Base-by-base conservation (phyloP, 2,888 invertebrate species). In the Patella depressa region DNA sequence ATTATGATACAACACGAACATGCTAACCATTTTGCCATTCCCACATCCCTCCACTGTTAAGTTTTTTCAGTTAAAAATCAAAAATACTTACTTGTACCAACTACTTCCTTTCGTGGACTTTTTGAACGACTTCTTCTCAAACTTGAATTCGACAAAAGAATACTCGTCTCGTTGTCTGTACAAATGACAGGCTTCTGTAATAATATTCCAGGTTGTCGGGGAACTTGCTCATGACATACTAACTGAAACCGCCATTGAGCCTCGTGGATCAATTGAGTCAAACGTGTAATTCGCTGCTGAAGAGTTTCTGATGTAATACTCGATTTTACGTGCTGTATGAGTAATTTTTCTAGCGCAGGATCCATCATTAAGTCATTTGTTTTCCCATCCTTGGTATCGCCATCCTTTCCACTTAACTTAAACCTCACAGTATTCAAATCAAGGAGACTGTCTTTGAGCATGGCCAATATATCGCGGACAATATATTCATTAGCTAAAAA, bases 201-300 rank as follows among this genome's bases (percentile, higher is more conserved):
- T 29, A 89, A 83, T 53, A 82, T 81, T 19, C 87, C 87, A 3
- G 84, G 76, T 71, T 84, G 80, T 71, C 80, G 85, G 5, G 89
- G 88, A 78, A 89, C 85, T 59, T 83, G 79, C 53, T 88, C 87
- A n/a, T 87, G 85, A 53, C 85, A 84, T 7, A 95, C 93, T 72
- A 96, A 90, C 87, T 95, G 95, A 84, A 95, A 92, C 86, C 95
- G 93, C 95, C 95, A 96, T 79, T 93, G 92, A 11, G 95, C 95
- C 89, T 95, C 95, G 81, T 93, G 94, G 5, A 95, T 93, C 91
- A 93, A 91, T 91, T 94, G 88, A 14, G 86, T 85, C 69, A 91
- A 83, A 74, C 85, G 85, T 1, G 93, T 85, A 92, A 93, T 78
- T 89, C 93, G 75, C 92, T 84, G 85, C 74, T 86, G 85, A 59